A percentile compares a stretch with the other conserved stretches of the same genome.
These are phyloP conservation scores for Cancer borealis DNA, from an alignment of 2,888 invertebrate genomes.

Conservation along the genomic window DNA sequence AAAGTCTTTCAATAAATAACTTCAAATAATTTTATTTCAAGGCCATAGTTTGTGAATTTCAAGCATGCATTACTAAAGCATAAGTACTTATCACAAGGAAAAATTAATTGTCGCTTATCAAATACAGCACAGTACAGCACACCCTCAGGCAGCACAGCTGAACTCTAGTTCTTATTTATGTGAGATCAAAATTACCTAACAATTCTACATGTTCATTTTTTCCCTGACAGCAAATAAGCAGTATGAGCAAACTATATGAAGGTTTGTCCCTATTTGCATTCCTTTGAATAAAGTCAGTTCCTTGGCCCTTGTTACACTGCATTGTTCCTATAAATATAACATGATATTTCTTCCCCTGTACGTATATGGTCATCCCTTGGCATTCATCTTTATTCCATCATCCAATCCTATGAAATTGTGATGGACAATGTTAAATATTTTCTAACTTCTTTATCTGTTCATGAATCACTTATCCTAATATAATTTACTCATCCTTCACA, in stretches of 20 bases:
- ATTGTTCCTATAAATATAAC: background rate
- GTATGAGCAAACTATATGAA: background rate
- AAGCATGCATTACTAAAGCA: background rate
- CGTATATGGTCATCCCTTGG: background rate
- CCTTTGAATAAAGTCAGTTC: background rate
- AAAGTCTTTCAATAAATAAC: background rate
- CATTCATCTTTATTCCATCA: background rate
- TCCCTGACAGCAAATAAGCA: background rate
- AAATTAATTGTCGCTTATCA: background rate
- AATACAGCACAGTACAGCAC: background rate
- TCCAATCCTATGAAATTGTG: too few species aligned
- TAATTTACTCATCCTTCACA: background rate
- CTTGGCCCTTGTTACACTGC: background rate
- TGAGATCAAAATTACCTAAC: constrained; percentile 6
- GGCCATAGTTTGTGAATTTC: background rate
- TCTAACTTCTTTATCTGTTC: background rate
- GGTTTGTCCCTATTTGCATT: background rate
- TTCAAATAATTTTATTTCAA: background rate
- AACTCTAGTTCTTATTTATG: background rate
- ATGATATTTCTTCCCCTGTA: background rate
- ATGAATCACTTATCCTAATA: background rate
- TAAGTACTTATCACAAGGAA: background rate
- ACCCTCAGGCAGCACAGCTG: background rate
- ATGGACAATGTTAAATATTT: too few species aligned
- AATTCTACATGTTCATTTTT: background rate